Evolutionary conservation across 1,140 invertebrate species (phyloP), one percentile per base, ranked within the genome.

Genomic region (Atta texana): DNA sequence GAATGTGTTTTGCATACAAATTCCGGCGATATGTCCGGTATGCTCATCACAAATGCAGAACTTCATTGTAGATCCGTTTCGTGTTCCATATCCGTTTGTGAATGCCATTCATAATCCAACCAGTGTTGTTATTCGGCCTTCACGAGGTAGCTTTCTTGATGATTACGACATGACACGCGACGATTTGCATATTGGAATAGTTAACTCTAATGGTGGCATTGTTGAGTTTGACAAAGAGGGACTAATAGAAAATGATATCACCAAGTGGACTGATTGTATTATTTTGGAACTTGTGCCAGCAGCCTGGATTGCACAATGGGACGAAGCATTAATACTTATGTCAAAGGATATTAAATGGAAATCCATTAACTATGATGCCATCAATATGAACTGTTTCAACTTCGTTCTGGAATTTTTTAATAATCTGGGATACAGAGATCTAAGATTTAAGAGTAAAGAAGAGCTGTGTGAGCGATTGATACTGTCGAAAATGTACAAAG

Each of bases 391-490:
- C 87, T 95, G 95, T 75, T 95, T 94, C 28, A 89, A 90, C 75
- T 95, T 95, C 85, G 92, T 95, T 18, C 88, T 94, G 16, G 88
- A 91, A 49, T 95, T 95, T 92, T 81, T 95, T 16, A 92, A 93
- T 68, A 85, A 87, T 21, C 82, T 95, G 0, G 92, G 93, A 44
- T 94, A 92, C 72, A 53, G 64, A 18, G 72, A 93, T 86, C 55
- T 93, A 14, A 81, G 87, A 68, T 95, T 93, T 91, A 51, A 69
- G 12, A 92, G 86, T 44, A 95, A 95, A 90, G 93, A 94, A 87
- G 87, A 94, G 49, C 84, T 95, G 49, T 95, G 94, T 51, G 55
- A 91, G 71, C 66, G 86, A 31, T 91, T 95, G n/a, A 92, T 95
- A 84, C 76, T 95, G n/a, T 93, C 93, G 53, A 95, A 93, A 91